Percentiles rank a stretch among this genome's conserved stretches.
Conservation (phyloP, 2,888 invertebrate genomes). For the Tholera decimalis region DNA sequence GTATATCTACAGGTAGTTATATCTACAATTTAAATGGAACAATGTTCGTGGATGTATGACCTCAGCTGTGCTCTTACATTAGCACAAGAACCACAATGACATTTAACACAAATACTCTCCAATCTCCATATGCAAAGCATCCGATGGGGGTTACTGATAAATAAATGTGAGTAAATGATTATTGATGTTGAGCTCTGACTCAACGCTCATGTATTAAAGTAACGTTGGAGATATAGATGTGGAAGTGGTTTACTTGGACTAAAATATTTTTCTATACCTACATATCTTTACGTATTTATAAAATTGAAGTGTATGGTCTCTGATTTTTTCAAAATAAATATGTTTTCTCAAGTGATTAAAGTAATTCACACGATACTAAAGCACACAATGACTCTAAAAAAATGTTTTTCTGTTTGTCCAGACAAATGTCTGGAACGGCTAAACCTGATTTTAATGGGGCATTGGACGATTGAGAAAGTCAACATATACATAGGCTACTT, state of each 20-base stretch:
- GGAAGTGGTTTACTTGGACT: neutral
- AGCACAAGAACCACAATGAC: constrained; percentile 66
- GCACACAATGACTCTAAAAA: too few relatives aligned
- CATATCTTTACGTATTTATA: too few relatives aligned
- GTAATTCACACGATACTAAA: too few relatives aligned
- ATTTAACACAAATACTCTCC: constrained; percentile 75
- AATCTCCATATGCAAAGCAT: constrained; percentile 73
- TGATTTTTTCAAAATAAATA: too few relatives aligned
- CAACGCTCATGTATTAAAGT: constrained; percentile 17
- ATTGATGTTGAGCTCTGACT: constrained; percentile 58
- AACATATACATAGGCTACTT: too few relatives aligned
- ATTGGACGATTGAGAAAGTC: too few relatives aligned
- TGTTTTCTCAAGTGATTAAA: too few relatives aligned
- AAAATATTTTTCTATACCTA: too few relatives aligned
- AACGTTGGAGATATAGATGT: neutral
- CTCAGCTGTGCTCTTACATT: constrained; percentile 55
- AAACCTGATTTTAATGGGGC: too few relatives aligned
- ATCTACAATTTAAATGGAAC: constrained; percentile 42
- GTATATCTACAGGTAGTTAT: neutral
- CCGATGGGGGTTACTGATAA: constrained; percentile 76
- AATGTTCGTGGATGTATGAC: constrained; percentile 53
- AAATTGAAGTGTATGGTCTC: too few relatives aligned
- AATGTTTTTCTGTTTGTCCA: too few relatives aligned
- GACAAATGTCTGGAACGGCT: too few relatives aligned
- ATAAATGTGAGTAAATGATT: constrained; percentile 72